phyloP scores from a whole-genome alignment of 1,140 invertebrate genomes.

The Drosophila paulistorum region DNA sequence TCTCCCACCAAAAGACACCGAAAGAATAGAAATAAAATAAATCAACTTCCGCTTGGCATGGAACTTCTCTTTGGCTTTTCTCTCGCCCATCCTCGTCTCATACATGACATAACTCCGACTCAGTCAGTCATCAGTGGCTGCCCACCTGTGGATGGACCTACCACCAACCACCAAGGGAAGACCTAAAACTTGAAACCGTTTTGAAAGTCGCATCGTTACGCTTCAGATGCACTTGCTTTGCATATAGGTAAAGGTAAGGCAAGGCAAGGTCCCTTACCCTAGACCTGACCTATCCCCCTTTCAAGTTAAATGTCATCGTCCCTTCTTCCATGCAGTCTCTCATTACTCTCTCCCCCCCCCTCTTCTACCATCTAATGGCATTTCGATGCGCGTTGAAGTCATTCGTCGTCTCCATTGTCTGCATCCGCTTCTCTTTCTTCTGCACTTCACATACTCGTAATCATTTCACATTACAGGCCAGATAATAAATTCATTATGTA shows the following conservation, averaged over 20 bases:
- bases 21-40: slow-evolving; percentile 49
- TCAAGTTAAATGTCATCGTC: slow-evolving; percentile 10
- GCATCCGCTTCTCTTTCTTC: slow-evolving; percentile 1
- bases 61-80: slow-evolving; percentile 10
- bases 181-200: slow-evolving; percentile 42
- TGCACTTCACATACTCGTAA: slow-evolving; percentile 73
- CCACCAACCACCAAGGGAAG: slow-evolving; percentile 2
- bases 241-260: slow-evolving; percentile 46
- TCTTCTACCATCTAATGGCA: slow-evolving; percentile 34
- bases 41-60: slow-evolving; percentile 76
- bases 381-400: slow-evolving; percentile 61
- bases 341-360: background rate
- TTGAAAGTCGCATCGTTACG: slow-evolving; percentile 66
- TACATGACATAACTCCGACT: slow-evolving; percentile 68
- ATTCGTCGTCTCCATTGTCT: slow-evolving; percentile 65
- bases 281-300: slow-evolving; percentile 65
- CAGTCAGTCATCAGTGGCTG: slow-evolving; percentile 65
- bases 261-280: slow-evolving; percentile 14
- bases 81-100: background rate
- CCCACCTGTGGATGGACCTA: slow-evolving; percentile 55
- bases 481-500: slow-evolving; percentile 81
- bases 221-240: slow-evolving; percentile 68
- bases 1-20: slow-evolving; percentile 55
- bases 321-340: background rate
- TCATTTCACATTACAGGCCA: slow-evolving; percentile 78